Base-by-base conservation (phyloP, 2,797 vertebrate genomes). In the Argyrosomus regius region DNA sequence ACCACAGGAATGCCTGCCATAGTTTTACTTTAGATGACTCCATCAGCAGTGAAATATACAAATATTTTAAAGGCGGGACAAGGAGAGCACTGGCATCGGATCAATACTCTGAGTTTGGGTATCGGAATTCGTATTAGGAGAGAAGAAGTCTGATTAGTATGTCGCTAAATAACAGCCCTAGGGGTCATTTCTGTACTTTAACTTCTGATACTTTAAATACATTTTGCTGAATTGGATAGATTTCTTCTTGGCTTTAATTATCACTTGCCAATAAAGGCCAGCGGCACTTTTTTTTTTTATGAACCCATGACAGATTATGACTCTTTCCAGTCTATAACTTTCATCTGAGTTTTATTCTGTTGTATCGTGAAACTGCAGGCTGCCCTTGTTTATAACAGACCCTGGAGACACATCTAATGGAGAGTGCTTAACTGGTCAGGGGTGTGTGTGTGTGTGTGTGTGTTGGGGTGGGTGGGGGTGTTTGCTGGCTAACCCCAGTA, bases 401-500 rank as follows among this genome's bases (percentile, higher is more conserved):
- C 35, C 62, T 7, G 14, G 54, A 52, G 63, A 67, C 79, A 66
- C 68, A 62, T 84, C 24, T 17, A 68, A 41, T 26, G 72, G 52
- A 26, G 49, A 31, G 74, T 18, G 59, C 35, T 67, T 54, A 7
- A 62, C 56, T 58, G 72, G 71, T 77, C 43, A 20, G 57, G 9
- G 57, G 17, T 18, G 48, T 43, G 59, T 57, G 24, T 28, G 6
- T 0, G 81, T 4, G 41, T 11, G 8, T 3, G 52, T 14, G 16
- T 18, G 46, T 39, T 9, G 35, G 35, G 35, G 35, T 39, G 45
- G 57, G 3, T 24, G 11, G 83, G 48, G 20, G 52, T 20, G 8
- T 46, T 43, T 61, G 48, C 39, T 58, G 24, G 63, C 24, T 22
- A 24, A 58, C 63, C 71, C 79, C 72, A 57, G 90, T 93, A 90